These are phyloP conservation scores for Leuctra nigra DNA, from an alignment of 2,888 invertebrate genomes.

Conservation along the genomic window DNA sequence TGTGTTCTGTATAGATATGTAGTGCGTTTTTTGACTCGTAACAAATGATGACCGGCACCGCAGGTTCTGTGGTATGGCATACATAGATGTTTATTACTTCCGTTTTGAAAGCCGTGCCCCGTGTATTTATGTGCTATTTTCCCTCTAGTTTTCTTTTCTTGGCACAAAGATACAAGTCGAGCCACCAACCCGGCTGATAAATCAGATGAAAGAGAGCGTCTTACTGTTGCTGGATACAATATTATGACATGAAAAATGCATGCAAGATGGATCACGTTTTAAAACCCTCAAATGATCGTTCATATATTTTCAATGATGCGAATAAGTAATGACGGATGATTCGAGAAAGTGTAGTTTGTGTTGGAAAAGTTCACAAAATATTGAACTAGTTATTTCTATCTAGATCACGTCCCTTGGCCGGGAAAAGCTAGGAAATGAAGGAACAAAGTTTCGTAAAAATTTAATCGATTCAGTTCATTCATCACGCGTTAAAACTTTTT, in stretches of 20 bases:
- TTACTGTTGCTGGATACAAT: too few relatives aligned
- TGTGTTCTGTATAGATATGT: not conserved
- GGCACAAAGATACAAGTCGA: conserved; percentile 9
- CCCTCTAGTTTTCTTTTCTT: conserved; percentile 1
- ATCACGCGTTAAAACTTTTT: not conserved
- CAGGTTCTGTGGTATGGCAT: not conserved
- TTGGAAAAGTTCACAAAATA: too few relatives aligned
- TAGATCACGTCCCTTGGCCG: too few relatives aligned
- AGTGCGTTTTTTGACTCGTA: conserved; percentile 3
- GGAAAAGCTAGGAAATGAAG: too few relatives aligned
- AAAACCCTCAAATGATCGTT: not conserved
- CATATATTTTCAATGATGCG: too few relatives aligned
- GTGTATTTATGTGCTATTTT: conserved; percentile 16
- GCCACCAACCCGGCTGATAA: conserved; percentile 2
- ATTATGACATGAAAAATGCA: conserved; percentile 10
- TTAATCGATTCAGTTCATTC: not conserved
- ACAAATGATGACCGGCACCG: conserved; percentile 12
- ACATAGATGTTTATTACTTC: conserved; percentile 17
- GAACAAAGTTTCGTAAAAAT: not conserved
- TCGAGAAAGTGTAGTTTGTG: too few relatives aligned
- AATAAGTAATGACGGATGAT: too few relatives aligned
- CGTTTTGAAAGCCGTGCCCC: conserved; percentile 1
- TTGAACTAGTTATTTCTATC: too few relatives aligned
- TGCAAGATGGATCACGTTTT: not conserved
- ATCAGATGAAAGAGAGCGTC: conserved; percentile 1